Base-by-base conservation (phyloP, 2,888 invertebrate species). In the Cecidostiba fungosa region DNA sequence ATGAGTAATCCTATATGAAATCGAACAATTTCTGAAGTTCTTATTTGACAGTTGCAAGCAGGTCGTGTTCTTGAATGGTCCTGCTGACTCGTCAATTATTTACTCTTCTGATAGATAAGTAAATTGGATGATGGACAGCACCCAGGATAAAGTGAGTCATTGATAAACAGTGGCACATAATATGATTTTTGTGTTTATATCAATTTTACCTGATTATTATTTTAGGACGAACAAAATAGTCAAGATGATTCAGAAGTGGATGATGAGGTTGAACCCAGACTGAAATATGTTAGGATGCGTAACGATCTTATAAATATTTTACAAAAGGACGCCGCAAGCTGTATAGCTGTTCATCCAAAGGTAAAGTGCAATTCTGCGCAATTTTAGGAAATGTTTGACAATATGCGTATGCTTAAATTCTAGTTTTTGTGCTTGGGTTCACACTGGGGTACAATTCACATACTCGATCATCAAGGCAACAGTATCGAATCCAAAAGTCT, bases 401-500 rank as follows among this genome's bases (percentile, higher is more conserved):
- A 62, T 84, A 50, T 16, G 19, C 12, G 19, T 14, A 16, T 79
- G 54, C 88, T 89, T 87, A 26, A 89, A 36, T 91, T 93, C 77
- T 89, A 97, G 97, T 98, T 99, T 94, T 95, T 99, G 79, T 98
- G 98, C 90, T 94, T 99, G 87, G 99, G 99, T 39, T 98, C 98
- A 19, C 97, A 97, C 92, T 97, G 97, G 96, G 99, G 99, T 3
- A 95, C 96, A 87, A 96, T 99, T 84, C 97, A 98, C 92, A 94
- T 99, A 84, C 93, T 99, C 83, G 99, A 99, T 93, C 98, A 98
- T 93, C 97, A 97, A 91, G 99, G 99, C 0, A 98, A 99, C 93
- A 96, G 96, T 79, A 95, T 96, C 43, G 94, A 95, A 88, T 96
- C 95, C 79, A 96, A 96, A 90, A 96, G 96, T 89, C 94, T 97